These are phyloP conservation scores for Drosophila silvestris DNA, from an alignment of 2,888 invertebrate species.

Conservation along the genomic window DNA sequence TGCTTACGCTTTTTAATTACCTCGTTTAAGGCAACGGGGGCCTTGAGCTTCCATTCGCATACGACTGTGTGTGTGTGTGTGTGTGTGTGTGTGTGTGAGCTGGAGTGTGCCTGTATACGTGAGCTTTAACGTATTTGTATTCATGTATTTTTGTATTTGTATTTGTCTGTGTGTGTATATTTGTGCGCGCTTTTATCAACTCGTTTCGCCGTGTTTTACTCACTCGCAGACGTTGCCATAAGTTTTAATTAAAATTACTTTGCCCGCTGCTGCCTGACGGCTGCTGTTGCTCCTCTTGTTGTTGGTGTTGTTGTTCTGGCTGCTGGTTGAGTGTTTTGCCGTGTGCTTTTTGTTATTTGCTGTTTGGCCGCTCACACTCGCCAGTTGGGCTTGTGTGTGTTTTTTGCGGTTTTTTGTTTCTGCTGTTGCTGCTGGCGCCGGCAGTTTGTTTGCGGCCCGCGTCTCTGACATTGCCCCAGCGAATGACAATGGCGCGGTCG, in stretches of 20 bases:
- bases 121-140: slow-evolving; percentile 37
- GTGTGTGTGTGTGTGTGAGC: slow-evolving; percentile 27
- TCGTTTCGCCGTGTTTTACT: slow-evolving; percentile 79
- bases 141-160: slow-evolving; percentile 18
- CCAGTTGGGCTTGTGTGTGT: slow-evolving; percentile 48
- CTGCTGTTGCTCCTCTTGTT: slow-evolving; percentile 39
- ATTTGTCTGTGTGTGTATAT: slow-evolving; percentile 19
- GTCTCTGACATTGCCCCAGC: slow-evolving; percentile 75
- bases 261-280: slow-evolving; percentile 68
- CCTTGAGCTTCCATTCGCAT: slow-evolving; percentile 55
- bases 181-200: slow-evolving; percentile 73
- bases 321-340: slow-evolving; percentile 71
- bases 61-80: slow-evolving; percentile 24
- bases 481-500: slow-evolving; percentile 69
- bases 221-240: slow-evolving; percentile 80
- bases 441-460: slow-evolving; percentile 62
- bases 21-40: slow-evolving; percentile 73
- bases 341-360: slow-evolving; percentile 79
- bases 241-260: slow-evolving; percentile 79
- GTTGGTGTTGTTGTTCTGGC: slow-evolving; percentile 38
- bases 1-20: slow-evolving; percentile 79
- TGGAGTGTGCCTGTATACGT: slow-evolving; percentile 30
- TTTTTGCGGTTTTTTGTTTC: slow-evolving; percentile 66
- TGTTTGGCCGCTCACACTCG: slow-evolving; percentile 71
- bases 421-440: slow-evolving; percentile 56